Evolutionary conservation across 1,140 invertebrate genomes (phyloP), one percentile per base, ranked within the genome.

Genomic region (Drosophila saltans): DNA sequence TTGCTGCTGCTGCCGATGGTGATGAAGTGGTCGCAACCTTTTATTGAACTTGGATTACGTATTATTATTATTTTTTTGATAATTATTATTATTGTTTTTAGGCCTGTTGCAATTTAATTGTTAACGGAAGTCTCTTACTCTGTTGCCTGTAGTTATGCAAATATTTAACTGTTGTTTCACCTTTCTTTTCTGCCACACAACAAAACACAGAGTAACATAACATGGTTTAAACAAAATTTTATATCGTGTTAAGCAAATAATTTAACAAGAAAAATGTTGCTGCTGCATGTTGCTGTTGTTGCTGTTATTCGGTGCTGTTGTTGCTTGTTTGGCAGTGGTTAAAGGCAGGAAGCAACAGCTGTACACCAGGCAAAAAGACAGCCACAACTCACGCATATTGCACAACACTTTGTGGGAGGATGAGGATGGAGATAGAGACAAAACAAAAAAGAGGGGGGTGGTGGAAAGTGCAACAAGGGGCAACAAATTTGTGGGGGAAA

Each of bases 171-270:
- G 72, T 76, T 76, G 67, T 80, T 63, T 81, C 75, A 65, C 79
- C 79, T 81, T 81, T 81, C 79, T 75, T 81, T 81, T 81, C 69
- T 60, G 73, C 73, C 66, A 76, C 45, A 52, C 45, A 52, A 26
- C 45, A 52, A 16, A 48, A 24, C 21, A 24, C 21, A 48, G 2
- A 21, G 45, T 4, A 52, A 52, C 45, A 52, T 52, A 26, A 68
- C 41, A 69, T 81, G 79, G 45, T 78, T 81, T 73, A 78, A 81
- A 81, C 79, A 81, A 81, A 81, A 74, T 81, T 72, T 81, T 81
- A 81, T 80, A 75, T 80, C 77, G 72, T 75, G 78, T 80, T 80
- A 60, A 69, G 79, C 79, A 81, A 81, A 81, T 81, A 81, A 78
- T 78, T 81, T 74, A 81, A 81, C 79, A 81, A 81, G 74, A 78